phyloP scores from a whole-genome alignment of 2,797 vertebrate genomes.

The Mallotus villosus region DNA sequence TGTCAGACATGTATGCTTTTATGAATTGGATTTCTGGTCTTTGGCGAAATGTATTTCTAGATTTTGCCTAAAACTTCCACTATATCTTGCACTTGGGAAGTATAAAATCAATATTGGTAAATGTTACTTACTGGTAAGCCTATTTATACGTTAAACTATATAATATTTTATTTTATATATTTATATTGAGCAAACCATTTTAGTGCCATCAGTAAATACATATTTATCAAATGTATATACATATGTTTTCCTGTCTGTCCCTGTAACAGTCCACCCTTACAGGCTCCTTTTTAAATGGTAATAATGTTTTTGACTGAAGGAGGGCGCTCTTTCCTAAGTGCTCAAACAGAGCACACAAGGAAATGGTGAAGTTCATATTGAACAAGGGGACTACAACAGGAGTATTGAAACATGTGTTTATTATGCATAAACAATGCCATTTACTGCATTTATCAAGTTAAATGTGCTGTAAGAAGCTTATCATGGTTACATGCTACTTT shows the following conservation, averaged over 20 bases:
- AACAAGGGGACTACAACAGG: conserved; percentile 32
- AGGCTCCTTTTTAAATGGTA: conserved; percentile 30
- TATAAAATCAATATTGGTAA: conserved; percentile 42
- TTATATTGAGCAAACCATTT: conserved; percentile 34
- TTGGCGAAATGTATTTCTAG: conserved; percentile 31
- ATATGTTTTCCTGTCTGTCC: conserved; percentile 29
- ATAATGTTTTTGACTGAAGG: conserved; percentile 31
- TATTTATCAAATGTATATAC: conserved; percentile 42
- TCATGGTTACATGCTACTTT: conserved; percentile 43
- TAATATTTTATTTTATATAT: conserved; percentile 58
- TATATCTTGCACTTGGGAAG: conserved; percentile 52
- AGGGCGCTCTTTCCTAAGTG: conserved; percentile 39
- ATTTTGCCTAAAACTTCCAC: conserved; percentile 26
- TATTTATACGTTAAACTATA: conserved; percentile 56
- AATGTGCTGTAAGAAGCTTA: conserved; percentile 23
- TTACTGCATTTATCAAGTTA: conserved; percentile 22
- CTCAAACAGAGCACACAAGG: conserved; percentile 32
- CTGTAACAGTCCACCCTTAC: background rate
- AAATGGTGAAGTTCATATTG: conserved; percentile 43
- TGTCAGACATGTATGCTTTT: conserved; percentile 46
- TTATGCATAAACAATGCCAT: background rate
- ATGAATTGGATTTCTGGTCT: conserved; percentile 49
- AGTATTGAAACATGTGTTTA: conserved; percentile 3
- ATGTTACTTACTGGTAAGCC: conserved; percentile 36
- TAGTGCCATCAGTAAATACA: conserved; percentile 54